phyloP scores from a whole-genome alignment of 2,797 vertebrate species.

The Muscicapa comitata region DNA sequence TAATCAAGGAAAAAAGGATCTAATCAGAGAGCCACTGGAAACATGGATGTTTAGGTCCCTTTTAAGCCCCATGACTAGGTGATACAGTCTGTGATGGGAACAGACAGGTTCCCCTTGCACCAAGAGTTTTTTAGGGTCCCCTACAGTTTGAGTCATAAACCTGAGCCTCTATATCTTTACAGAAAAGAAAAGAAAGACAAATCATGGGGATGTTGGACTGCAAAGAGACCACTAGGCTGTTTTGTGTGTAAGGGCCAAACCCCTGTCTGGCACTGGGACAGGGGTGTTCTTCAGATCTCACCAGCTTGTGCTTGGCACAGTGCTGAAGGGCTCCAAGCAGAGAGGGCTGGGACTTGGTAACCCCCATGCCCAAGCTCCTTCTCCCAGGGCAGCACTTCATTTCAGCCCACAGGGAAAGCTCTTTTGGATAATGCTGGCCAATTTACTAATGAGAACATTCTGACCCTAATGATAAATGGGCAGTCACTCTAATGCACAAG shows the following conservation, averaged over 20 bases:
- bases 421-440: not conserved
- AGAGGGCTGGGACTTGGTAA: not conserved
- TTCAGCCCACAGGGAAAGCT: not conserved
- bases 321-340: not conserved
- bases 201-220: not conserved
- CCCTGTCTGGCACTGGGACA: not conserved
- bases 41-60: fast-evolving
- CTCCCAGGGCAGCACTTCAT: not conserved
- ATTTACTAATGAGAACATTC: not conserved
- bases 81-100: not conserved
- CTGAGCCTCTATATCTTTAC: not conserved
- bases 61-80: not conserved
- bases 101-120: not conserved
- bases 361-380: fast-evolving
- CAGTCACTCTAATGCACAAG: not conserved
- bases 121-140: not conserved
- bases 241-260: not conserved
- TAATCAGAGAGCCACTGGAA: not conserved
- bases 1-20: not conserved
- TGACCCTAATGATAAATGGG: not conserved
- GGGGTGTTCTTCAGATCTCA: not conserved
- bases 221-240: not conserved
- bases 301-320: not conserved
- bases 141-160: fast-evolving
- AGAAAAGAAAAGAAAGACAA: not conserved